These are phyloP conservation scores for Scolopax rusticola DNA, from an alignment of 2,797 vertebrate species.

Conservation along the genomic window DNA sequence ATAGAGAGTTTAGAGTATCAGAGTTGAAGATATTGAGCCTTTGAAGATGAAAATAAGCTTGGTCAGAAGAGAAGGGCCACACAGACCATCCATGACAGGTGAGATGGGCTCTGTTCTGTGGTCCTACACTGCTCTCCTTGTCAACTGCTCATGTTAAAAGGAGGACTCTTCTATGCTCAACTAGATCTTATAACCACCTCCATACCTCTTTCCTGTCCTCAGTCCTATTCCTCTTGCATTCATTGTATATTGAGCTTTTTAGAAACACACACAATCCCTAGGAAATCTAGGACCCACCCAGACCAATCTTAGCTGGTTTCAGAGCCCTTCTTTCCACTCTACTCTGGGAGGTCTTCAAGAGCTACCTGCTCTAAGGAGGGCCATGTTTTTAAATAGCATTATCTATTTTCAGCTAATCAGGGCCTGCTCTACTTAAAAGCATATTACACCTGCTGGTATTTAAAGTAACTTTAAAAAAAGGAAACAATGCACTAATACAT, in stretches of 20 bases:
- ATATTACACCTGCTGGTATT: constrained; percentile 57
- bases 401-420: constrained; percentile 52
- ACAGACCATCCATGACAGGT: accelerated
- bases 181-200: background rate
- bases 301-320: background rate
- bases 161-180: background rate
- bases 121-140: background rate
- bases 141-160: background rate
- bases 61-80: background rate
- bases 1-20: background rate
- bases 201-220: background rate
- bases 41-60: background rate
- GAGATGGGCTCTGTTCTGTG: background rate
- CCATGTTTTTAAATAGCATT: constrained; percentile 35
- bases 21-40: background rate
- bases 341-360: background rate
- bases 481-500: constrained; percentile 45
- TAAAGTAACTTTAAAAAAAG: constrained; percentile 45
- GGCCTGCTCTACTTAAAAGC: constrained; percentile 47
- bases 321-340: background rate
- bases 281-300: background rate
- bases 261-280: background rate
- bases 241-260: background rate
- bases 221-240: background rate
- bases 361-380: background rate